phyloP scores from a whole-genome alignment of 2,888 invertebrate species.

The Lithophane leautieri region DNA sequence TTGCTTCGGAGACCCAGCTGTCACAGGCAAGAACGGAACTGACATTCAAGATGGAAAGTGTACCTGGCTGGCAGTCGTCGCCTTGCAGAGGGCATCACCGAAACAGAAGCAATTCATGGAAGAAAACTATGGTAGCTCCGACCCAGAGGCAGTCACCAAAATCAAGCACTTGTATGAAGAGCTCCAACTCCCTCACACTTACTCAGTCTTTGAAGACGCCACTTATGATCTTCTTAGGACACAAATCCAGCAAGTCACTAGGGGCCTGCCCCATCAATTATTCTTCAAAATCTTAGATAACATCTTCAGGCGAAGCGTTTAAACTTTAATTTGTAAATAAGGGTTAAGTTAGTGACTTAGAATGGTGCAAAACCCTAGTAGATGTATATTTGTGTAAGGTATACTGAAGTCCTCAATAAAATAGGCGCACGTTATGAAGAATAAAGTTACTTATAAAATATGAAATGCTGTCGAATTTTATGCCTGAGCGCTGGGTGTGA shows the following conservation, averaged over 20 bases:
- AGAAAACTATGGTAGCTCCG: conserved; percentile 94
- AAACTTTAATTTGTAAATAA: conserved; percentile 66
- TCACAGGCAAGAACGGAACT: conserved; percentile 97
- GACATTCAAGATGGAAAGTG: conserved; percentile 99
- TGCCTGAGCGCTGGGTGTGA: conserved; percentile 46
- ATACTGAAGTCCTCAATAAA: conserved; percentile 53
- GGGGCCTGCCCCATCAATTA: conserved; percentile 94
- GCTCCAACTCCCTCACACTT: conserved; percentile 94
- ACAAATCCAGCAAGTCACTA: conserved; percentile 95
- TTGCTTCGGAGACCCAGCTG: conserved; percentile 96
- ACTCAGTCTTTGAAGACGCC: conserved; percentile 95
- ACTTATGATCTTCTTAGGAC: conserved; percentile 95
- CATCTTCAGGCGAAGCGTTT: conserved; percentile 93
- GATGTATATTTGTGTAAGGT: conserved; percentile 59
- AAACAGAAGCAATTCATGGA: conserved; percentile 93
- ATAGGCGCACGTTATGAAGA: conserved; percentile 41
- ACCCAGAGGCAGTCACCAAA: conserved; percentile 92
- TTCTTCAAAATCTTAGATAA: conserved; percentile 96
- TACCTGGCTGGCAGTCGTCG: conserved; percentile 97
- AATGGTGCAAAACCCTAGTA: conserved; percentile 58
- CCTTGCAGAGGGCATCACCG: conserved; percentile 94
- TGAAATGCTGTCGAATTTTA: conserved; percentile 48
- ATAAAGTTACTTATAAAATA: conserved; percentile 37
- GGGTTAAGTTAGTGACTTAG: conserved; percentile 57
- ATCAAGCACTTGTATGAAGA: conserved; percentile 95